A percentile compares a stretch with the other conserved stretches of the same genome.
Evolutionary conservation across 2,797 vertebrate species (phyloP).

Genomic region (Rhincodon typus): DNA sequence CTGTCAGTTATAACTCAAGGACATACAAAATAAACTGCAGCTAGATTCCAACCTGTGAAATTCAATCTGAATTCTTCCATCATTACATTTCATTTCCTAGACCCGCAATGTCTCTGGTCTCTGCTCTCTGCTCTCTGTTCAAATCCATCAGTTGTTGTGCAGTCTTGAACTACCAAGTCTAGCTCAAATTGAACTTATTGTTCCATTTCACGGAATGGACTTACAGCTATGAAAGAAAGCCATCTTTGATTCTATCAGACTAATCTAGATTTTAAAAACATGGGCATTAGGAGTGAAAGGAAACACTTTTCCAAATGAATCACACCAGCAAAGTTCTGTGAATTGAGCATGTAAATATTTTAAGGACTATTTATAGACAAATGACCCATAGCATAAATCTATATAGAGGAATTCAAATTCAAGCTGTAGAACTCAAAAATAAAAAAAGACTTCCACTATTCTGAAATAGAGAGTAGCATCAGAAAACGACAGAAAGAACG

Average conservation of each 20-base stretch:
- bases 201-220: neutral
- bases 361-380: neutral
- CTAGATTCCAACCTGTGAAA: conserved; percentile 3
- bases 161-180: neutral
- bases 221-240: neutral
- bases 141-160: neutral
- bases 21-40: neutral
- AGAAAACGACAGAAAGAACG: neutral
- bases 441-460: neutral
- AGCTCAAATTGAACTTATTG: neutral
- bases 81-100: neutral
- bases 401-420: neutral
- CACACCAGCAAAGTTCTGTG: neutral
- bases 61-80: neutral
- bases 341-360: neutral
- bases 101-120: neutral
- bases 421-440: neutral
- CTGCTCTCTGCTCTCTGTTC: neutral
- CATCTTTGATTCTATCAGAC: neutral
- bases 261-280: neutral
- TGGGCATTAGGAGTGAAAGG: neutral
- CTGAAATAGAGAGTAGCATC: neutral
- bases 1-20: neutral
- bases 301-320: neutral
- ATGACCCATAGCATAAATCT: neutral